Conservation (phyloP, 2,113 vertebrate genomes). For the Callorhinus ursinus region DNA sequence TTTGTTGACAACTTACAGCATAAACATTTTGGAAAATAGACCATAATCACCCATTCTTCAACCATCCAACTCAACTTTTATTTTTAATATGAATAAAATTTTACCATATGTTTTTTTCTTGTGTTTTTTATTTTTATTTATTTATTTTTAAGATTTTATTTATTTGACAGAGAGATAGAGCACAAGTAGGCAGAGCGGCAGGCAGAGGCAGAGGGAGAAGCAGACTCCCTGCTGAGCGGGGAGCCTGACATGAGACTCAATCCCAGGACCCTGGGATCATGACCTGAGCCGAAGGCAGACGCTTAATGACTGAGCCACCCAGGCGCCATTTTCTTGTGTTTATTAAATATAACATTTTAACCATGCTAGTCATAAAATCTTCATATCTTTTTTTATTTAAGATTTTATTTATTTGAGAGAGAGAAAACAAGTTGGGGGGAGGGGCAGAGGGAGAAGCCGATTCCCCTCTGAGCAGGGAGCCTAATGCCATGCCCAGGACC, state of each 20-base stretch:
- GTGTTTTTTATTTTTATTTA: not conserved
- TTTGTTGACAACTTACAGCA: not conserved
- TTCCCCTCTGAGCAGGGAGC: not conserved
- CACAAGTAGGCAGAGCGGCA: too few relatives aligned
- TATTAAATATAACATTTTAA: not conserved
- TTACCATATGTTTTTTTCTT: not conserved
- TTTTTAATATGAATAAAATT: conserved; percentile 8
- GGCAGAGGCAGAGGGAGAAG: too few relatives aligned
- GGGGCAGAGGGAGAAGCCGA: not conserved
- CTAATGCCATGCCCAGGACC: not conserved
- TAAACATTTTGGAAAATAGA: conserved; percentile 51
- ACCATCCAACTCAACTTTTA: not conserved
- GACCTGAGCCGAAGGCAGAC: too few relatives aligned
- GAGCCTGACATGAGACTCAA: too few relatives aligned
- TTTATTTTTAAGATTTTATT: too few relatives aligned
- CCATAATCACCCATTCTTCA: not conserved
- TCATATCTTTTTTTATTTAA: not conserved
- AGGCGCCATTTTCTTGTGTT: too few relatives aligned
- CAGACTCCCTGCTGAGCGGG: too few relatives aligned
- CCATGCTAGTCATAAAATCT: not conserved
- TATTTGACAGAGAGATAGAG: too few relatives aligned
- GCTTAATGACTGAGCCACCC: too few relatives aligned
- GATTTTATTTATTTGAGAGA: not conserved
- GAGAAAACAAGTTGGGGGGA: not conserved
- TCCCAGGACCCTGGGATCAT: too few relatives aligned